phyloP scores from a whole-genome alignment of 2,113 vertebrate genomes.

The Clupea harengus region DNA sequence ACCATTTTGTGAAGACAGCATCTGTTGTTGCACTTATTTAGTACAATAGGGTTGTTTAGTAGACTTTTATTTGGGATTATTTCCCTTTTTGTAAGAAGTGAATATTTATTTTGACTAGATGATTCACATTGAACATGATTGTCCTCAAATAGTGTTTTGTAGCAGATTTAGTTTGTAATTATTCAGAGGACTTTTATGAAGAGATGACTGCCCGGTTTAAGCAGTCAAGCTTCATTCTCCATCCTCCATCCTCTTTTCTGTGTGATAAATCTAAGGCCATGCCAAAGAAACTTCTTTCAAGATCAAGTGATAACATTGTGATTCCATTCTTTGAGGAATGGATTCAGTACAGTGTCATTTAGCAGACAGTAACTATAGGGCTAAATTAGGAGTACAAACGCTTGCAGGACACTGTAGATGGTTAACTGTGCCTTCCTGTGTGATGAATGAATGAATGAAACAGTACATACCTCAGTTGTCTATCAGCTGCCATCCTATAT shows the following conservation, averaged over 20 bases:
- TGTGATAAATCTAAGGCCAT: not conserved
- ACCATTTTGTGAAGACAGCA: not conserved
- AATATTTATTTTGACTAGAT: not conserved
- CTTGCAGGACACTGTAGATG: not conserved
- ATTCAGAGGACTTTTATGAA: not conserved
- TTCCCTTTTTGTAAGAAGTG: not conserved
- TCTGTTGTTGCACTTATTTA: not conserved
- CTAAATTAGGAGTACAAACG: not conserved
- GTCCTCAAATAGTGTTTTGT: not conserved
- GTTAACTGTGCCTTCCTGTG: not conserved
- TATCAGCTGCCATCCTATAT: not conserved
- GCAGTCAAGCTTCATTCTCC: not conserved
- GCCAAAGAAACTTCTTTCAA: not conserved
- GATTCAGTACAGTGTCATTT: not conserved
- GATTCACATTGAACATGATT: conserved; percentile 2
- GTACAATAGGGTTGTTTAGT: not conserved
- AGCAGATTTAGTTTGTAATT: not conserved
- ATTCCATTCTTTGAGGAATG: not conserved
- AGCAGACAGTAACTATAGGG: not conserved
- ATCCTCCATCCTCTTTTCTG: no score
- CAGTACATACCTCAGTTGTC: not conserved
- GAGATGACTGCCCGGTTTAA: not conserved
- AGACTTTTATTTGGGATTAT: not conserved
- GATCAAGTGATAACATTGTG: not conserved
- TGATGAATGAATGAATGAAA: not conserved